Base-by-base conservation (phyloP, 2,888 invertebrate species). In the Hydriomena furcata region DNA sequence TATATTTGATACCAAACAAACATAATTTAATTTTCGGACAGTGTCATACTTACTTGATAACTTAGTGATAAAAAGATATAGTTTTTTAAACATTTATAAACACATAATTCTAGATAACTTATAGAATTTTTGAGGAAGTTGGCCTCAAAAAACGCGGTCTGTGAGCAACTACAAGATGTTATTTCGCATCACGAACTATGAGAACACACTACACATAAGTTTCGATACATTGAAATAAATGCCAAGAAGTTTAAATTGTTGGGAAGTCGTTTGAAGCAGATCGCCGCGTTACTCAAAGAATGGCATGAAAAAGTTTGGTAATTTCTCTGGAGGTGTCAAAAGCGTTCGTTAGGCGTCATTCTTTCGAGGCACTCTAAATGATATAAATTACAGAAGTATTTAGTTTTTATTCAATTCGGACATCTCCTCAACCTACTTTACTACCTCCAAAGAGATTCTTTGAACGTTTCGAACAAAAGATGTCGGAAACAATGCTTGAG, bases 331-430 rank as follows among this genome's bases (percentile, higher is more conserved):
- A 78, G 78, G 81, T 80, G 80, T 78, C 69, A 74, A 64, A 72
- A 68, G 61, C 57, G 70, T 78, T 80, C 73, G 75, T 79, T 80
- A 79, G 65, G 59, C 67, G 59, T 72, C 72, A 73, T 76, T 70
- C 71, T 63, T 62, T 59, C 45, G 54, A 50, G 61, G 57, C 66
- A 58, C 57, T 70, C 66, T 62, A 70, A 73, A 73, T 73, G 69
- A 69, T 71, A 69, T 68, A 68, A 72, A 76, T 75, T 68, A 68
- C 65, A 30, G 43, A 67, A 67, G 67, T 64, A 74, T 71, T 70
- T 68, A 56, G 61, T 75, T 74, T 75, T 76, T 65, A 51, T 52
- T 52, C 30, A 52, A 46, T 65, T 60, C 50, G 58, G 49, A 37
- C 52, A 45, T 56, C 49, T 49, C 11, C 34, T 41, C 48, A 42